Base-by-base conservation (phyloP, 2,113 vertebrate species). In the Malurus melanocephalus region DNA sequence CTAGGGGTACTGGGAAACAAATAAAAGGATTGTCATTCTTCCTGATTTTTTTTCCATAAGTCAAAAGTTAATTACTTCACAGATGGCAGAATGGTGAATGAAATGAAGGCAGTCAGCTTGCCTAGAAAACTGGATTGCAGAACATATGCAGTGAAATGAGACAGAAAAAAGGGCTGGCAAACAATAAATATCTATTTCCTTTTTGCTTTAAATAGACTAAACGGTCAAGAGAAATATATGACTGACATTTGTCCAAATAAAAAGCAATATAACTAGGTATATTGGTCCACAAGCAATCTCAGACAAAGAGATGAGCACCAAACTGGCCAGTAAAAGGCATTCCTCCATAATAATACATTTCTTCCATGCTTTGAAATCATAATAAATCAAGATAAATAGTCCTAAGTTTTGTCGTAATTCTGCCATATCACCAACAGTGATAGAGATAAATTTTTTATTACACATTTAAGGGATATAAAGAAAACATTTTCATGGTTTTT, bases 1-100 rank as follows among this genome's bases (percentile, higher is more conserved):
- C 80, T 68, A 88, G 56, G 49, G 19, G 16, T 45, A 89, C 51
- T 77, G 69, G 33, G 56, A 93, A 96, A 94, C 73, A 94, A 92
- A 94, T 62, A 69, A 67, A 94, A 80, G 85, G 1, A 85, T 79
- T 94, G 88, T 84, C 91, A 90, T 94, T 94, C 85, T 88, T 93
- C 72, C 52, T 84, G 15, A 65, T 90, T 94, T 93, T 93, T 94
- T 93, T 92, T 75, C 87, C 43, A 49, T 88, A 96, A 97, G 97
- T 97, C 97, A 97, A 93, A 97, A 98, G 97, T 98, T 98, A 98
- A 98, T 98, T 97, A 97, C 94, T 84, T 95, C 97, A 97, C 98
- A 98, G 98, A 98, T 98, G 98, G 98, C 85, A 95, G 97, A 96
- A 95, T 83, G 89, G 90, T 28, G 19, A 94, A 86, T 79, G 59